These are phyloP conservation scores for Cyprinodon tularosa DNA, from an alignment of 2,113 vertebrate species.

Conservation along the genomic window DNA sequence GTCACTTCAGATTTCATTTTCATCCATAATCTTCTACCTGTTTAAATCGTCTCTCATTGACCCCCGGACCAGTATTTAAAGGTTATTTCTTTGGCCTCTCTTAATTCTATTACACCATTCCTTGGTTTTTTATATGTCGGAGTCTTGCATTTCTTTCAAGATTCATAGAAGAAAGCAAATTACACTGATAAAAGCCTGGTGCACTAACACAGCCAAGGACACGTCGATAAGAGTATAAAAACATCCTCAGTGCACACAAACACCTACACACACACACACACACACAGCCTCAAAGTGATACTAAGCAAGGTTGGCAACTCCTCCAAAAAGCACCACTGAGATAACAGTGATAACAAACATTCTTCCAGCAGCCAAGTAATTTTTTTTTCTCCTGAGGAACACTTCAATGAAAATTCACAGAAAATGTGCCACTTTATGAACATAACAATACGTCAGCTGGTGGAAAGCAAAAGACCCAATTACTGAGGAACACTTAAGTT, in stretches of 20 bases:
- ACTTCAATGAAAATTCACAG: conserved; percentile 73
- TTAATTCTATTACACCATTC: conserved; percentile 5
- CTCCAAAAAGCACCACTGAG: conserved; percentile 73
- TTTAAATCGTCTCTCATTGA: background rate
- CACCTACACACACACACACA: conserved; percentile 14
- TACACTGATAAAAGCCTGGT: conserved; percentile 54
- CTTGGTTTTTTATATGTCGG: conserved; percentile 20
- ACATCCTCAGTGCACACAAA: conserved; percentile 61
- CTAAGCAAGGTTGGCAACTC: conserved; percentile 70
- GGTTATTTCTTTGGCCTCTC: conserved; percentile 8
- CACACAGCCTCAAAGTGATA: conserved; percentile 64
- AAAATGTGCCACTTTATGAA: conserved; percentile 71
- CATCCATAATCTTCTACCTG: background rate
- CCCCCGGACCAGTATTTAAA: conserved; percentile 5
- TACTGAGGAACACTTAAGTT: conserved; percentile 63
- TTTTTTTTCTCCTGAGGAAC: conserved; percentile 66
- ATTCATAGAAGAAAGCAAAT: conserved; percentile 65
- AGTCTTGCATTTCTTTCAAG: conserved; percentile 35
- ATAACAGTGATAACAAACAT: conserved; percentile 79
- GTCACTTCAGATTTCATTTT: conserved; percentile 22
- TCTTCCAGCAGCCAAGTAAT: conserved; percentile 68
- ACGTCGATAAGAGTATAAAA: conserved; percentile 69
- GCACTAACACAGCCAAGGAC: conserved; percentile 70
- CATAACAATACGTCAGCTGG: conserved; percentile 71
- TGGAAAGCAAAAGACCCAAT: conserved; percentile 71